These are phyloP conservation scores for Poeciliopsis retropinna DNA, from an alignment of 2,113 vertebrate species.

Conservation along the genomic window DNA sequence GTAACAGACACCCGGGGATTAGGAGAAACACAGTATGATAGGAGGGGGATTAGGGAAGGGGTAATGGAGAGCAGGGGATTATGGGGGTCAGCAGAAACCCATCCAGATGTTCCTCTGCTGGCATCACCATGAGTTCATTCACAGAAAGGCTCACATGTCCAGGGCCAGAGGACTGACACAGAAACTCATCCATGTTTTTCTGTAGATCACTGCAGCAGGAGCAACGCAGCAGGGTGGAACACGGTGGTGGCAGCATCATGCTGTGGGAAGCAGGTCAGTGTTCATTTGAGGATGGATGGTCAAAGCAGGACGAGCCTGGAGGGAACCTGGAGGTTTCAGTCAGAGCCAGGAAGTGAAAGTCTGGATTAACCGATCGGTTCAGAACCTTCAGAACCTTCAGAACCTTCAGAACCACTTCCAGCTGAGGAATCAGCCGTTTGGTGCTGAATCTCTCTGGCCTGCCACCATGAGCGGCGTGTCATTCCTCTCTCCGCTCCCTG, in stretches of 20 bases:
- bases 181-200: no score
- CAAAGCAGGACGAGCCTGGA: neutral
- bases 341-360: neutral
- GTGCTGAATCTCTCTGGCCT: neutral
- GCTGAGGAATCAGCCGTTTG: no score
- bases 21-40: conserved; percentile 43
- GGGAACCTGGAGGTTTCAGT: neutral
- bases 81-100: neutral
- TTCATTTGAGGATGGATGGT: neutral
- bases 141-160: no score
- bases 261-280: neutral
- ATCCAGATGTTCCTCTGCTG: neutral
- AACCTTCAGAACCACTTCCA: no score
- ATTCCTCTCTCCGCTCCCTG: neutral
- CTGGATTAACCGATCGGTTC: neutral
- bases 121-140: no score
- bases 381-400: neutral
- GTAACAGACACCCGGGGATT: conserved; percentile 50
- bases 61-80: conserved; percentile 58
- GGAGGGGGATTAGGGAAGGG: conserved; percentile 47
- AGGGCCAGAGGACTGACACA: no score
- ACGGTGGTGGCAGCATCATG: conserved; percentile 1
- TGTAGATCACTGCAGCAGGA: no score
- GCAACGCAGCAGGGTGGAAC: neutral
- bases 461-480: neutral